Evolutionary conservation across 2,888 invertebrate species (phyloP), one percentile per base, ranked within the genome.

Genomic region (Andrena marginata): DNA sequence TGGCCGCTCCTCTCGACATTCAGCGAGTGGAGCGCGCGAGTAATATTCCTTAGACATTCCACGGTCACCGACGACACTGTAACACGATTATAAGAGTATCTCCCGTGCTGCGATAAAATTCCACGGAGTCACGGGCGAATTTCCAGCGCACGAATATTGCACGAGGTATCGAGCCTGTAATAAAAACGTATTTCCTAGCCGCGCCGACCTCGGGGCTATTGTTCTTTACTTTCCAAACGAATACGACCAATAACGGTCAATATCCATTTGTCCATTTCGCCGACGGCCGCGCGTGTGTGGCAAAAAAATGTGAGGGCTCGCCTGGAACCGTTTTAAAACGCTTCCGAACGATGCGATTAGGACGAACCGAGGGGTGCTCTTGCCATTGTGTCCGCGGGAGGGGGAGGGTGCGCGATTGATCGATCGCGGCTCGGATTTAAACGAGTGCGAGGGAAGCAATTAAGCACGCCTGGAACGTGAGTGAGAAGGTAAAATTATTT

Each of bases 211-310:
- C 13, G n/a, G 16, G 6, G 4, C 26, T 20, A 63, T 64, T 72
- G 72, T 78, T n/a, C 56, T 62, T 56, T 68, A 79, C 76, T 72
- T 64, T 67, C 62, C 33, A 10, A 65, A 67, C 35, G 70, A 68
- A 48, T 48, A 13, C 42, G 31, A 23, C 23, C 60, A 33, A 77
- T 77, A 65, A 71, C 77, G 16, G 31, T 60, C 68, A 65, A 65
- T 71, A 60, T 67, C 48, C 65, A 67, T 68, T 64, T 69, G 48
- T 56, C 29, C 16, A 23, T 62, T 65, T 33, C 29, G 49, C 33
- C 51, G 65, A 42, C 65, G 54, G 3, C 2, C 59, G 63, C 8
- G 35, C 7, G 56, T 26, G 56, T 13, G 5, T 8, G 26, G 29
- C 65, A 10, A 56, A 73, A 65, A 42, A 56, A 42, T 31, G 20